These are phyloP conservation scores for Calypte anna DNA, from an alignment of 2,113 vertebrate species.

Conservation along the genomic window DNA sequence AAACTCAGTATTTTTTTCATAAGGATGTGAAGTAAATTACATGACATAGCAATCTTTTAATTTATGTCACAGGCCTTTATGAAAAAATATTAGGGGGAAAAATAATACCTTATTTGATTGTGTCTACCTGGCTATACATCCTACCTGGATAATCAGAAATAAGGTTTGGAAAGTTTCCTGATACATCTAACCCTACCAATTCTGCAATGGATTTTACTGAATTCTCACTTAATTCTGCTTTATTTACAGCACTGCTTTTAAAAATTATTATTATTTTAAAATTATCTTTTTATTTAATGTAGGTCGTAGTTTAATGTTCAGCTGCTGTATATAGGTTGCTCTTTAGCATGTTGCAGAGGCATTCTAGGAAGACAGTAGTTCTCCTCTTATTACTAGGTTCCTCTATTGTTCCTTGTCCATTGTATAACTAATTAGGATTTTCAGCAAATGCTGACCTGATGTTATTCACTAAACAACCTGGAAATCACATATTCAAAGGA, in stretches of 20 bases:
- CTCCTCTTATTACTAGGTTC: accelerated
- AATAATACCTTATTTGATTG: background rate
- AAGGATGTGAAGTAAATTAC: background rate
- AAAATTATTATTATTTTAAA: no score
- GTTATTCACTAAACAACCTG: background rate
- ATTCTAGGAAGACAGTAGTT: background rate
- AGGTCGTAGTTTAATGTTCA: background rate
- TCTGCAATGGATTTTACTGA: background rate
- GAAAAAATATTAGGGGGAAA: background rate
- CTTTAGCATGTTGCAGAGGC: background rate
- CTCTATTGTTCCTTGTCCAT: background rate
- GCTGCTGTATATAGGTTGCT: background rate
- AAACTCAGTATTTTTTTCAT: background rate
- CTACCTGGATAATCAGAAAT: background rate
- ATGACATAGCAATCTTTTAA: background rate
- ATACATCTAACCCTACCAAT: background rate
- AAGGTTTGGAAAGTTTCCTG: background rate
- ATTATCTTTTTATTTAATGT: background rate
- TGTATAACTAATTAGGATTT: background rate
- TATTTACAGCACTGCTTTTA: background rate
- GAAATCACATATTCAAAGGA: background rate
- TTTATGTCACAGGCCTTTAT: background rate
- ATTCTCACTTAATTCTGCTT: background rate
- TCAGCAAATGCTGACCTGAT: background rate
- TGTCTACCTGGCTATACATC: background rate